Conservation (phyloP, 1,140 invertebrate species). For the Drosophila ambigua region DNA sequence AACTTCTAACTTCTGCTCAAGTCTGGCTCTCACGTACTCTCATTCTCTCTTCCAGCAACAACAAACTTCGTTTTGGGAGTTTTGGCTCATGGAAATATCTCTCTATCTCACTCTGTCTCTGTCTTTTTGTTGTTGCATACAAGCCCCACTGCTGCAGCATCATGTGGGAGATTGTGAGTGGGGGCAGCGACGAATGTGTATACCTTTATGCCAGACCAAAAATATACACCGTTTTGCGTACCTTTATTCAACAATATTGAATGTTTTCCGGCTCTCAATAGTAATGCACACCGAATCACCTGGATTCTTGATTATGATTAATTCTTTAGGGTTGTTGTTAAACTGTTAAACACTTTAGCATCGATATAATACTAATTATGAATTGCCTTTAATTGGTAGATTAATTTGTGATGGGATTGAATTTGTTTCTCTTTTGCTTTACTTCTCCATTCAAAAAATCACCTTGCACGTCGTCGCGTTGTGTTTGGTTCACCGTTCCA, state of each 20-base stretch:
- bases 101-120: conserved; percentile 20
- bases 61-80: conserved; percentile 54
- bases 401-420: conserved; percentile 8
- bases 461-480: conserved; percentile 48
- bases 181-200: conserved; percentile 42
- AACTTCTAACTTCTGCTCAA: conserved; percentile 52
- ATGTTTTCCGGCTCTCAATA: conserved; percentile 42
- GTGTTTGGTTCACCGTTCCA: conserved; percentile 71
- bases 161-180: neutral
- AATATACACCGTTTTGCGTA: conserved; percentile 32
- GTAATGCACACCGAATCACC: conserved; percentile 66
- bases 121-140: conserved; percentile 43
- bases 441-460: conserved; percentile 70
- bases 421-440: conserved; percentile 30
- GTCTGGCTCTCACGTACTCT: conserved; percentile 25
- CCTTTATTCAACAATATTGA: conserved; percentile 45
- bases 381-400: conserved; percentile 19
- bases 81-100: conserved; percentile 20
- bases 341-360: conserved; percentile 73
- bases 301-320: conserved; percentile 31
- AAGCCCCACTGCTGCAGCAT: neutral
- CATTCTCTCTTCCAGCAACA: conserved; percentile 24
- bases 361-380: conserved; percentile 55
- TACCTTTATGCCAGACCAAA: conserved; percentile 45
- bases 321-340: conserved; percentile 33